Base-by-base conservation (phyloP, 2,888 invertebrate genomes). In the Chalcosyrphus nemorum region DNA sequence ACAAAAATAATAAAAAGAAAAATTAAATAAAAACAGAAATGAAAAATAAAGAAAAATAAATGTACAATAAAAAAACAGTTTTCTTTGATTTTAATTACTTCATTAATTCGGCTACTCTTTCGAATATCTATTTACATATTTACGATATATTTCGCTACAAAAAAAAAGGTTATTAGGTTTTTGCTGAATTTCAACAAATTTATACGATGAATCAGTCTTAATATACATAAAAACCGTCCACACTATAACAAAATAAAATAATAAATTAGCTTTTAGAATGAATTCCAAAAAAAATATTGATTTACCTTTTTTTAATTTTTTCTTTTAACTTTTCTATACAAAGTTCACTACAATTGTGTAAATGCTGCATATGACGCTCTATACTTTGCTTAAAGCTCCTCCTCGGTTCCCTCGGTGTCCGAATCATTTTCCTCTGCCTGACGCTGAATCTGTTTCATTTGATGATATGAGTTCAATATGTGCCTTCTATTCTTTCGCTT, bases 401-500 rank as follows among this genome's bases (percentile, higher is more conserved):
- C 80, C 27, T 77, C 81, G 11, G n/a, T 32, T n/a, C n/a, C n/a
- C 9, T 66, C 65, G 2, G 45, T 38, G 24, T 70, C 76, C 32
- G 38, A 57, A 17, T 56, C 38, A n/a, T 63, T 56, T 5, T 82
- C 72, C n/a, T 77, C 81, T 11, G 45, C 29, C 9, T 56, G 66
- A 32, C 68, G 66, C 11, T 72, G 50, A 38, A 63, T 17, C 38
- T 61, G 59, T 47, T 74, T 78, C 71, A 52, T 45, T 56, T 78
- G 85, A 57, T 75, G 59, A 71, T 78, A 76, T 68, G 65, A 41
- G 54, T 50, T 78, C 50, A 47, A 45, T 38, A 75, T 74, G 21
- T 74, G 41, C 5, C 57, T 57, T 56, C 77, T 86, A 68, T 81
- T 82, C 81, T 70, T 87, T 82, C 86, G 81, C 54, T 86, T 86